Evolutionary conservation across 2,888 invertebrate species (phyloP), one percentile per base, ranked within the genome.

Genomic region (Scaptomyza parva): DNA sequence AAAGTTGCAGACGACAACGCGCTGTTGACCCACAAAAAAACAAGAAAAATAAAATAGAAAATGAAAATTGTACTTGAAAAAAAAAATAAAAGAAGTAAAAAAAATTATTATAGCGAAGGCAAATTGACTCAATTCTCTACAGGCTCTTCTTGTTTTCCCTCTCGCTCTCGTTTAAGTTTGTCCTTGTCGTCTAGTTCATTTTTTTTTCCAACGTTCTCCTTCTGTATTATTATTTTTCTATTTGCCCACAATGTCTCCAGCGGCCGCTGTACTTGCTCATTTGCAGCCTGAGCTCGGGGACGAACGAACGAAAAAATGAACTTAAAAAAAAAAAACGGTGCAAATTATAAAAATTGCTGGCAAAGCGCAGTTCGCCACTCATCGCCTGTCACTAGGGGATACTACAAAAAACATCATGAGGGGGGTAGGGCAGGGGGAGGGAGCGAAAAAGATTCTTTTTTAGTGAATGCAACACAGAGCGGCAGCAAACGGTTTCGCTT

Each of bases 281-380:
- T 82, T 82, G 76, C 88, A 87, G 88, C 65, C 79, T 48, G 74
- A 70, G 64, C 77, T 64, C 52, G 51, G 63, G 65, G 76, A 78
- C 39, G n/a, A 24, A 11, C 33, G 47, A 28, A 51, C 18, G 6
- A 47, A 78, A 63, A 76, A 72, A 76, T 7, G 26, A 33, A 24
- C 28, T 35, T 68, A 74, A 76, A 79, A 83, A 14, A 17, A 41
- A 62, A 63, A 41, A 41, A 41, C 64, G 64, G 77, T 84, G 88
- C 77, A 84, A 84, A 88, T 84, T 88, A 88, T 79, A 84, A 88
- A 86, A 88, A 82, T 66, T 86, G 88, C 86, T 88, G 78, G 84
- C 88, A 83, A 88, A 86, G 83, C 88, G 74, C 81, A 70, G 79
- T 37, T 54, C 73, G 55, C 61, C 73, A 72, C 73, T 74, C 73